Conservation (phyloP, 1,140 invertebrate species). For the Drosophila kikkawai region DNA sequence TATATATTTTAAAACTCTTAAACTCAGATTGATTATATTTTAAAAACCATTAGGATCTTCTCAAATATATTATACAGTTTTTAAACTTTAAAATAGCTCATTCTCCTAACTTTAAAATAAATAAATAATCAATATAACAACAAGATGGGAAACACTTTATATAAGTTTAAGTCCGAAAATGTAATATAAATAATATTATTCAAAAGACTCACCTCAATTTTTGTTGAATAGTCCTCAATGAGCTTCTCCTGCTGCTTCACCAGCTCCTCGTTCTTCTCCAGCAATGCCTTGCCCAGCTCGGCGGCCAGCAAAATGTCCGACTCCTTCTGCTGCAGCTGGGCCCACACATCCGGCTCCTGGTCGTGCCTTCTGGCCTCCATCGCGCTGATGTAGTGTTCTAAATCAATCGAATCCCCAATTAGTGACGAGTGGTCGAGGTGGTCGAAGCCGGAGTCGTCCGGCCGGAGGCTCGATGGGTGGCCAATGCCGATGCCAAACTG, state of each 20-base stretch:
- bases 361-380: conserved; percentile 85
- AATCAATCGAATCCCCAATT: conserved; percentile 83
- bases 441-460: conserved; percentile 60
- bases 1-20: not conserved
- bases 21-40: not conserved
- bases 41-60: too few relatives aligned
- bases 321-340: conserved; percentile 95
- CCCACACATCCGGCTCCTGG: conserved; percentile 90
- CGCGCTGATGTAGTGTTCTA: conserved; percentile 87
- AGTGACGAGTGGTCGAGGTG: conserved; percentile 61
- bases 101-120: conserved; percentile 87
- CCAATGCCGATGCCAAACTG: conserved; percentile 36
- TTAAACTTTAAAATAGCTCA: conserved; percentile 84
- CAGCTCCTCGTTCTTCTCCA: conserved; percentile 97
- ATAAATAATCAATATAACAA: not conserved
- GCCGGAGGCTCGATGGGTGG: conserved; percentile 20
- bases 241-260: conserved; percentile 93
- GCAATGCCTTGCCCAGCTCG: conserved; percentile 96
- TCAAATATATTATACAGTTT: not conserved
- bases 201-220: conserved; percentile 93
- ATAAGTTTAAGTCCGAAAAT: not conserved
- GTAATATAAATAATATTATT: not conserved
- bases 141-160: not conserved
- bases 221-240: conserved; percentile 95
- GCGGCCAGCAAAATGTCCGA: conserved; percentile 96